Evolutionary conservation across 2,888 invertebrate genomes (phyloP).

Genomic region (Lycocerus yunnanus): DNA sequence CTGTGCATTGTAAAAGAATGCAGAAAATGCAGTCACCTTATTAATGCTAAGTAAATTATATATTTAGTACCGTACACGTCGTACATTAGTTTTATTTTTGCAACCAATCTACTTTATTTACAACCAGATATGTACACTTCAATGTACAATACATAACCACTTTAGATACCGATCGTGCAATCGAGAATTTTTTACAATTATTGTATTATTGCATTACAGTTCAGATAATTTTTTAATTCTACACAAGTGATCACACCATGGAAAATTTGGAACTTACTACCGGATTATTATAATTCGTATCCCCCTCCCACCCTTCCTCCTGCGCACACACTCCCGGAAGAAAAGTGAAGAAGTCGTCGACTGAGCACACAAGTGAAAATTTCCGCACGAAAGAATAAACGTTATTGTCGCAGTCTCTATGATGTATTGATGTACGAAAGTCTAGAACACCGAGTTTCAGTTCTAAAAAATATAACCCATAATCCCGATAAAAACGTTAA

Average conservation of each 20-base stretch:
- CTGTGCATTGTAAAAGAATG: conserved; percentile 3
- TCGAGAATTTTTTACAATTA: neutral
- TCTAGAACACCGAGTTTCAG: too few relatives aligned
- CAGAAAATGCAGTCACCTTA: conserved; percentile 17
- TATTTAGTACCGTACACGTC: conserved; percentile 8
- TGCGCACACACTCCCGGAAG: too few relatives aligned
- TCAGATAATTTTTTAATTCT: neutral
- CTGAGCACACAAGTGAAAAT: too few relatives aligned
- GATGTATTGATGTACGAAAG: too few relatives aligned
- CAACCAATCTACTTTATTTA: neutral
- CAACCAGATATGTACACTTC: neutral
- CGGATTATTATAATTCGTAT: neutral
- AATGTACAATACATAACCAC: neutral
- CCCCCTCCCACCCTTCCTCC: too few relatives aligned
- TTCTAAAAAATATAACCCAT: too few relatives aligned
- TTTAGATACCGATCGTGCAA: neutral
- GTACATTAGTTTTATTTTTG: conserved; percentile 3
- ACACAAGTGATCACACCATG: neutral
- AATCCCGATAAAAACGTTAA: too few relatives aligned
- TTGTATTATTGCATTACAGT: neutral
- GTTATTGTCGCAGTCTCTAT: too few relatives aligned
- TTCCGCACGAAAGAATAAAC: neutral
- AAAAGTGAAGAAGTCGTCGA: too few relatives aligned
- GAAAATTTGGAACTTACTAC: neutral
- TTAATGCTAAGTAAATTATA: conserved; percentile 17